Base-by-base conservation (phyloP, 2,888 invertebrate genomes). In the Mesorhabditis belari region DNA sequence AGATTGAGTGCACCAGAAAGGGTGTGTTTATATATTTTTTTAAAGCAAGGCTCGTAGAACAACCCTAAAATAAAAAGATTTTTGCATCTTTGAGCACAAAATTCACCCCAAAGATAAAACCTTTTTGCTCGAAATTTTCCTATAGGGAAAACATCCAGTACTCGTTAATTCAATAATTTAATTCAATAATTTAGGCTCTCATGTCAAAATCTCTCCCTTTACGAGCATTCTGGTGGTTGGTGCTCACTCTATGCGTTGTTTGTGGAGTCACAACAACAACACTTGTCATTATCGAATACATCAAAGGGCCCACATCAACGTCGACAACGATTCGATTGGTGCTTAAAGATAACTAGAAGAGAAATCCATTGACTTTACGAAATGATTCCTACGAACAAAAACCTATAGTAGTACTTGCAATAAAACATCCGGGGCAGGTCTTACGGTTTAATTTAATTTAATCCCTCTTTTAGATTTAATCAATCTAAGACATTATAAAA, bases 191-290 rank as follows among this genome's bases (percentile, higher is more conserved):
- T 61, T 55, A 73, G 68, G 76, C 78, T 2, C 55, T 76, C 19
- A 29, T 65, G 51, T 71, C 70, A 56, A 64, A 67, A 51, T 67
- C 69, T 0, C 29, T 44, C 9, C 57, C 61, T 27, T 54, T 69
- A 64, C 58, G 69, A 9, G 64, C 68, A 3, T 78, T 78, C 56
- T 78, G 78, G 78, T 78, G 76, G 76, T 54, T 73, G n/a, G 72
- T 78, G 19, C 65, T 78, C 55, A 25, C 72, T 35, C 61, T 72
- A 52, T 78, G 77, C 55, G 63, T 73, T 4, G 58, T 63, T n/a
- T 65, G 71, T 23, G 77, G 77, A 23, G 66, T 66, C 6, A 63
- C 65, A 3, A 74, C 70, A 17, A 77, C 77, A n/a, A 53, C 63
- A 12, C 60, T 73, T 2, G 73, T 77, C 9, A 62, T 77, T 23